A percentile compares a stretch with the other conserved stretches of the same genome.
Conservation (phyloP, 2,888 invertebrate species). For the Drosophila helvetica region DNA sequence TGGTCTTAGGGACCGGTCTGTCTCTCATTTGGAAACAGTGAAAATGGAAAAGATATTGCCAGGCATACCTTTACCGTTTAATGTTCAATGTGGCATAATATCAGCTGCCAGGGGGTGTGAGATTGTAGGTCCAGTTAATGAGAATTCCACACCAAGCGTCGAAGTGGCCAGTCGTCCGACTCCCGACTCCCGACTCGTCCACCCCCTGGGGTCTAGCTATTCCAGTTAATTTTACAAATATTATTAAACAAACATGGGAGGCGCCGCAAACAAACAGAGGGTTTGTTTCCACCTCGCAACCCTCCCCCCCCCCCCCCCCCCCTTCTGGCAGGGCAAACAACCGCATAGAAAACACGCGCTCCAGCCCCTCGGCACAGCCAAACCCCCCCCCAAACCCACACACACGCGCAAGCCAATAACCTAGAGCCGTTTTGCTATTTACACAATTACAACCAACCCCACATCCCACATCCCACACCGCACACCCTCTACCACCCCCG, state of each 20-base stretch:
- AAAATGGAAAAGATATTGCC: too few relatives aligned
- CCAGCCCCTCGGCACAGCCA: conserved; percentile 18
- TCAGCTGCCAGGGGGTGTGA: too few relatives aligned
- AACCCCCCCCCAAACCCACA: background rate
- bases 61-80: too few relatives aligned
- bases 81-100: too few relatives aligned
- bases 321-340: conserved; percentile 54
- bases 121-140: conserved; percentile 16
- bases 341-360: conserved; percentile 47
- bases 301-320: background rate
- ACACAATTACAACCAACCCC: conserved; percentile 67
- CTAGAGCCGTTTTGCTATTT: conserved; percentile 66
- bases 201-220: conserved; percentile 24
- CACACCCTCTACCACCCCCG: background rate
- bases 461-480: background rate
- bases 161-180: conserved; percentile 24
- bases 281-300: background rate
- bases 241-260: conserved; percentile 51
- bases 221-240: conserved; percentile 58
- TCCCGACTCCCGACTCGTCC: background rate
- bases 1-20: too few relatives aligned
- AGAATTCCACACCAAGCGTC: conserved; percentile 24
- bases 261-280: conserved; percentile 20
- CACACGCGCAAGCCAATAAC: conserved; percentile 62
- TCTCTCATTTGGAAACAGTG: too few relatives aligned